phyloP scores from a whole-genome alignment of 1,140 invertebrate species.

The Oncopeltus fasciatus region DNA sequence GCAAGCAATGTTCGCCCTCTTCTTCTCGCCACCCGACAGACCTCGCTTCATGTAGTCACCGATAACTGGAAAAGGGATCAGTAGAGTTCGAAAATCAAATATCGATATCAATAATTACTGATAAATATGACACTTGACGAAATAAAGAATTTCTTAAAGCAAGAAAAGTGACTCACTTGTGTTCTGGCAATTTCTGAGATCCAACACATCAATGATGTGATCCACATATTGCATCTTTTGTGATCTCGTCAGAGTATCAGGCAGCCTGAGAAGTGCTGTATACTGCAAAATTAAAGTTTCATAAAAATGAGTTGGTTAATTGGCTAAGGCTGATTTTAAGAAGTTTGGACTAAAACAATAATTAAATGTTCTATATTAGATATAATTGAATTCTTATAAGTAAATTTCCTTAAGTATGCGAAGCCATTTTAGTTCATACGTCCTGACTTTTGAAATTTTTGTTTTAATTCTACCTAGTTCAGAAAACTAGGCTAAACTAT shows the following conservation, averaged over 20 bases:
- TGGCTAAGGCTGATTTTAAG: too few species aligned
- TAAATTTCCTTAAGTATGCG: too few species aligned
- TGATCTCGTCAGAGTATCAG: slow-evolving; percentile 53
- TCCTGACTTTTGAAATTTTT: too few species aligned
- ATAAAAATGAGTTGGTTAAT: too few species aligned
- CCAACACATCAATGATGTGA: slow-evolving; percentile 62
- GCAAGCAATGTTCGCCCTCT: slow-evolving; percentile 72
- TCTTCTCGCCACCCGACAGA: slow-evolving; percentile 75
- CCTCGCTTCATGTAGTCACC: slow-evolving; percentile 64
- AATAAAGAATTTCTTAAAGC: neutral
- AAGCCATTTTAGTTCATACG: too few species aligned
- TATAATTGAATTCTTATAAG: too few species aligned
- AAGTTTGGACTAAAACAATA: too few species aligned
- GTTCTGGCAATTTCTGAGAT: slow-evolving; percentile 59
- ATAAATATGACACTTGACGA: neutral
- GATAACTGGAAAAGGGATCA: slow-evolving; percentile 41
- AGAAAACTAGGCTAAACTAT: too few species aligned
- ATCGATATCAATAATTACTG: neutral
- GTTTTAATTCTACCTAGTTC: too few species aligned
- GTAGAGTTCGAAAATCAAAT: neutral
- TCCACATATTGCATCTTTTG: slow-evolving; percentile 69
- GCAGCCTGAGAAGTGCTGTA: slow-evolving; percentile 53
- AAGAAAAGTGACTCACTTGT: slow-evolving; percentile 44
- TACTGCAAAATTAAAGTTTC: slow-evolving; percentile 38
- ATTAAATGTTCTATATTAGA: too few species aligned